Evolutionary conservation across 2,888 invertebrate species (phyloP), one percentile per base, ranked within the genome.

Genomic region (Horisme vitalbata): DNA sequence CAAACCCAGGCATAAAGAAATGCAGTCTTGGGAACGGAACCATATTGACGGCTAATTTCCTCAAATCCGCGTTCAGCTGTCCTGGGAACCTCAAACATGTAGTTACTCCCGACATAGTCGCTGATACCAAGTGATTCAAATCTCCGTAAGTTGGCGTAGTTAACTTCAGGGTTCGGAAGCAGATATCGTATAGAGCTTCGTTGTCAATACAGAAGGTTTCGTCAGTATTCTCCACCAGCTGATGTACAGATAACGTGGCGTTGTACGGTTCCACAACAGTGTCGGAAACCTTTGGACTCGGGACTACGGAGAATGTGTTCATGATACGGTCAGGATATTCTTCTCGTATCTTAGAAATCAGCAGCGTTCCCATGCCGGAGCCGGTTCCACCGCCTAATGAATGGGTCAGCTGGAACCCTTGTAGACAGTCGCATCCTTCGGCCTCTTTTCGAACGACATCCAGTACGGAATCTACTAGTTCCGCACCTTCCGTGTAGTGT

Each of bases 141-240:
- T 95, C 95, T 14, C 94, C 94, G 68, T 95, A 95, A 0, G 94
- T 94, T 1, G 95, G 95, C 3, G 93, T 94, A n/a, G 93, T 91
- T 30, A 94, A 80, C 73, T 94, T 94, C 48, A 95, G 78, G 3
- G 94, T 95, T 48, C 94, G 88, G 89, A 94, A 95, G 82, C 94
- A 95, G 64, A 95, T 95, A 67, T 95, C 94, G 75, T 95, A 95
- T 33, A 95, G 82, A 11, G 95, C 95, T 75, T 95, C 94, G 68
- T 94, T 95, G 73, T 94, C 94, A 52, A 94, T 94, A 62, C 94
- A 94, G 65, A 91, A 94, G 0, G 94, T 79, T 49, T 83, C 79
- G 89, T 93, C 65, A 63, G 82, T 94, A 68, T 94, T 94, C 68
- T 95, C 94, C 1, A 95, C 93, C 12, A 95, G 77, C 63, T 94